A percentile compares a stretch with the other conserved stretches of the same genome.
Evolutionary conservation across 2,113 vertebrate genomes (phyloP).

Genomic region (Crypturellus undulatus): DNA sequence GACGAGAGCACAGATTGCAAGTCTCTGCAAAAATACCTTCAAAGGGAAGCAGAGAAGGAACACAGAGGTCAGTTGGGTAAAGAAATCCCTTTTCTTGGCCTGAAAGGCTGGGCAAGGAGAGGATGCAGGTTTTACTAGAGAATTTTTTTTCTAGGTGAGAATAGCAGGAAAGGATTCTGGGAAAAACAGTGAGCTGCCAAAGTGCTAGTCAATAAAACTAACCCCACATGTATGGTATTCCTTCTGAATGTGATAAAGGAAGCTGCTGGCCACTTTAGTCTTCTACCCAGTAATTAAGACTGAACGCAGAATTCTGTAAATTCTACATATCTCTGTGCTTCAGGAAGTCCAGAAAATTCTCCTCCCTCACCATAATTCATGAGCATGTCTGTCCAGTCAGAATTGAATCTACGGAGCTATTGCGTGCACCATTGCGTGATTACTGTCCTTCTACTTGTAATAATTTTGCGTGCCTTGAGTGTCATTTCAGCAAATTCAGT

Average conservation of each 20-base stretch:
- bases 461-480: no score
- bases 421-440: no score
- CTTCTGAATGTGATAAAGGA: background rate
- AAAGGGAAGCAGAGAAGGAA: slow-evolving; percentile 90
- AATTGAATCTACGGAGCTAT: no score
- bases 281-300: accelerated
- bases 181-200: no score
- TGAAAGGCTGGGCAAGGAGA: background rate
- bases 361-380: background rate
- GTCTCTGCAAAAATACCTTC: slow-evolving; percentile 85
- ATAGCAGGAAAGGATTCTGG: background rate
- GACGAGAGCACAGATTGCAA: slow-evolving; percentile 92
- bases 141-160: background rate
- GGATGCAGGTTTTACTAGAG: accelerated
- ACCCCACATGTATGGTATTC: accelerated
- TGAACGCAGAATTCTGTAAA: accelerated
- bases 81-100: accelerated
- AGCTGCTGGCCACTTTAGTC: background rate
- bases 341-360: background rate
- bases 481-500: no score
- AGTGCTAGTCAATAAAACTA: accelerated
- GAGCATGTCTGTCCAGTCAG: no score
- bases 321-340: accelerated
- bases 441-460: no score
- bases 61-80: slow-evolving; percentile 70